These are phyloP conservation scores for Dasypolia templi DNA, from an alignment of 2,888 invertebrate species.

Conservation along the genomic window DNA sequence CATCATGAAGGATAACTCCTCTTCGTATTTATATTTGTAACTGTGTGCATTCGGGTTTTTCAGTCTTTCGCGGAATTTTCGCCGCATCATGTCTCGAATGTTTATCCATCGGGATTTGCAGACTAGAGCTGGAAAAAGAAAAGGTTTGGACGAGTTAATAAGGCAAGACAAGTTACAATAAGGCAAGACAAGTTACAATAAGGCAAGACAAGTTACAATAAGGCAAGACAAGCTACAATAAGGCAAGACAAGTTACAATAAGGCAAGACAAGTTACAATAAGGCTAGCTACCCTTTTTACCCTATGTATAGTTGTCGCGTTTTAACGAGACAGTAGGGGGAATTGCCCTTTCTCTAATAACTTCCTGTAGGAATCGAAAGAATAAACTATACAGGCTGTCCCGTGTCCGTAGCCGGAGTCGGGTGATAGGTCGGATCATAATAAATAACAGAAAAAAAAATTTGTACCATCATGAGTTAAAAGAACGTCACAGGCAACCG, in stretches of 20 bases:
- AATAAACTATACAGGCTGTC: no score
- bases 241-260: neutral
- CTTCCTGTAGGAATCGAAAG: no score
- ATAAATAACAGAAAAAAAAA: no score
- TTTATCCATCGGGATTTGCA: slow-evolving; percentile 86
- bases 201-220: neutral
- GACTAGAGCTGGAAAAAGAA: slow-evolving; percentile 74
- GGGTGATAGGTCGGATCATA: no score
- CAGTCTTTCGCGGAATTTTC: slow-evolving; percentile 78
- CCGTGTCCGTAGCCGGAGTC: no score
- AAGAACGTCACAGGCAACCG: no score
- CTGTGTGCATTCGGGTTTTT: slow-evolving; percentile 75
- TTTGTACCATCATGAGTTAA: no score
- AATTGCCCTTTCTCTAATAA: no score
- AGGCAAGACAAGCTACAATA: no score
- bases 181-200: neutral
- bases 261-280: neutral
- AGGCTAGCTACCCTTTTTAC: neutral
- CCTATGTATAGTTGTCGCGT: neutral
- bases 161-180: neutral
- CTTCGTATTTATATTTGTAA: slow-evolving; percentile 85
- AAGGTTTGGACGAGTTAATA: neutral
- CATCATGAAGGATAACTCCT: slow-evolving; percentile 81
- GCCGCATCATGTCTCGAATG: slow-evolving; percentile 85
- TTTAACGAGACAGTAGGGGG: no score